Base-by-base conservation (phyloP, 2,113 vertebrate genomes). In the Antechinus flavipes region DNA sequence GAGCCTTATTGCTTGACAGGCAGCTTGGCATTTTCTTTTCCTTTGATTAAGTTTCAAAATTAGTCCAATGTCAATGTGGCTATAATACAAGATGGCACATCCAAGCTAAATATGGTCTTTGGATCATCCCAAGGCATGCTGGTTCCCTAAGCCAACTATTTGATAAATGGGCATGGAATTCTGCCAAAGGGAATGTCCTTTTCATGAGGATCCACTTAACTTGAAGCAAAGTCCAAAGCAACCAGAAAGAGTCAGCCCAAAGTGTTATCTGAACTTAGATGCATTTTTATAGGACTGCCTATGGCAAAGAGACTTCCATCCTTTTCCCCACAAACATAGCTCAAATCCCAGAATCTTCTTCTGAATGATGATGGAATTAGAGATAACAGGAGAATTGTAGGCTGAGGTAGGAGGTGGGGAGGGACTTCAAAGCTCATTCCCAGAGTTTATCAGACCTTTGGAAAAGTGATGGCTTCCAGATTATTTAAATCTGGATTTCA, bases 11-110 rank as follows among this genome's bases (percentile, higher is more conserved):
- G 94, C 68, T 2, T 89, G 47, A 84, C 47, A 91, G n/a, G 0
- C 4, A 0, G 30, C 76, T 84, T 52, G 2, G 54, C 35, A 46
- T 42, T 92, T 92, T 93, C 54, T 68, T n/a, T 91, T 30, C 54
- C 47, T 95, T 94, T 92, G 46, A 92, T 95, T 92, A 94, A 95
- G n/a, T 90, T 93, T 90, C 30, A 89, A 92, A 90, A 84, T 93
- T 89, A 91, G 54, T 91, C 27, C 35, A 61, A 25, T 42, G 50
- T 95, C 91, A 90, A 68, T 27, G 4, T 50, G 90, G 19, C 24
- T 94, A 89, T 94, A 94, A 91, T 91, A 94, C 93, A 35, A 6
- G 49, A 23, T 19, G 10, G 30, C 58, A 30, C 95, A 93, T 53
- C 90, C 90, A 89, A 27, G 91, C 2, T 89, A 95, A 11, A 84